These are phyloP conservation scores for Barbus barbus DNA, from an alignment of 2,113 vertebrate species.

Conservation along the genomic window DNA sequence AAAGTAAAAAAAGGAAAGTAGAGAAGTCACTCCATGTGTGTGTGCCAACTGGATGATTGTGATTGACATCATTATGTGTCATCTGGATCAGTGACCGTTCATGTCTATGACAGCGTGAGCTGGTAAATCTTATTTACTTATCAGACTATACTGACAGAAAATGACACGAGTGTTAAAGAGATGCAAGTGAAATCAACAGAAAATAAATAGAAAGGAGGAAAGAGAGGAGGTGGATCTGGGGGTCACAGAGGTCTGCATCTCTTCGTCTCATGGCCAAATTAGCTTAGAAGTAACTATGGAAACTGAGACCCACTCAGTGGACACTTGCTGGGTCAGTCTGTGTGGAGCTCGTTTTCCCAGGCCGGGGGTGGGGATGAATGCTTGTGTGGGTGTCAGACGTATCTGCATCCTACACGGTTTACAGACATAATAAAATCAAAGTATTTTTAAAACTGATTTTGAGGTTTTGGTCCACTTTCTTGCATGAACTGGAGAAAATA, in stretches of 20 bases:
- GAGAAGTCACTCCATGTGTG: background rate
- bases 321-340: conserved; percentile 28
- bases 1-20: background rate
- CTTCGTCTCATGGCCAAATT: conserved; percentile 48
- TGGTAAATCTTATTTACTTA: background rate
- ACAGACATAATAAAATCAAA: background rate
- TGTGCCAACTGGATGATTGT: background rate
- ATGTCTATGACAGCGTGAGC: conserved; percentile 1
- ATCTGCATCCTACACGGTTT: background rate
- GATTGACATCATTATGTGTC: background rate
- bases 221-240: conserved; percentile 27
- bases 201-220: background rate
- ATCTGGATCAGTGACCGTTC: background rate
- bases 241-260: conserved; percentile 44
- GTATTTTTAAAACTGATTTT: background rate
- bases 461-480: too few species aligned
- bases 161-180: background rate
- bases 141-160: background rate
- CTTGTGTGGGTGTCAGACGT: background rate
- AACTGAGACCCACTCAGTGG: conserved; percentile 31
- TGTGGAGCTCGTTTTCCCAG: conserved; percentile 28
- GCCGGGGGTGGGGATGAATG: conserved; percentile 22
- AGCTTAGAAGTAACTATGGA: conserved; percentile 49
- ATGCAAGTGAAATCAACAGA: too few species aligned
- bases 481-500: too few species aligned